phyloP scores from a whole-genome alignment of 1,140 invertebrate genomes.

The Drosophila nasuta region DNA sequence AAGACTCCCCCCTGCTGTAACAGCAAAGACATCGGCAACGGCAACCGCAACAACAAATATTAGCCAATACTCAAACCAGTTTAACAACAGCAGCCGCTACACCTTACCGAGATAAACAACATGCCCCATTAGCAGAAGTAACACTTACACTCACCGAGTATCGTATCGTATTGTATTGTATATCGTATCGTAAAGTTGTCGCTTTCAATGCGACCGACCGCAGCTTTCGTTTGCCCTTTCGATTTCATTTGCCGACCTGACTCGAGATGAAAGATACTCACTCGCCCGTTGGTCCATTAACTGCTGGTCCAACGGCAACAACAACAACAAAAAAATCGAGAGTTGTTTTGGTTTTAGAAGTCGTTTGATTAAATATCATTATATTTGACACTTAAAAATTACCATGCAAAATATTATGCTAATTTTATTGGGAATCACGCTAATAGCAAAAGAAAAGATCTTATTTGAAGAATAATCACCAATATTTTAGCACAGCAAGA shows the following conservation, averaged over 20 bases:
- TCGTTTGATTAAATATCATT: constrained; percentile 30
- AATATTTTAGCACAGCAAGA: no score
- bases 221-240: constrained; percentile 77
- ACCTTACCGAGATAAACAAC: constrained; percentile 65
- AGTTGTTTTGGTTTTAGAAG: constrained; percentile 76
- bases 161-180: not conserved
- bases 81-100: constrained; percentile 44
- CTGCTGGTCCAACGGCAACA: not conserved
- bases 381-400: not conserved
- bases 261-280: constrained; percentile 39
- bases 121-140: constrained; percentile 45
- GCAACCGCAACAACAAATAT: constrained; percentile 39
- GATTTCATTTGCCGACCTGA: constrained; percentile 51
- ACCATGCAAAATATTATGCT: not conserved
- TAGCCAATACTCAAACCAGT: constrained; percentile 74
- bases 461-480: not conserved
- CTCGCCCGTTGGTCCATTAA: not conserved
- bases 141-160: constrained; percentile 15
- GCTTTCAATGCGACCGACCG: not conserved
- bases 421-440: not conserved
- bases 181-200: constrained; percentile 2
- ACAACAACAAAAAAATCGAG: constrained; percentile 54
- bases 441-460: not conserved
- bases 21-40: constrained; percentile 5
- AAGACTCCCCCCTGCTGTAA: constrained; percentile 8